Evolutionary conservation across 2,113 vertebrate species (phyloP).

Genomic region (Orthonyx spaldingii): DNA sequence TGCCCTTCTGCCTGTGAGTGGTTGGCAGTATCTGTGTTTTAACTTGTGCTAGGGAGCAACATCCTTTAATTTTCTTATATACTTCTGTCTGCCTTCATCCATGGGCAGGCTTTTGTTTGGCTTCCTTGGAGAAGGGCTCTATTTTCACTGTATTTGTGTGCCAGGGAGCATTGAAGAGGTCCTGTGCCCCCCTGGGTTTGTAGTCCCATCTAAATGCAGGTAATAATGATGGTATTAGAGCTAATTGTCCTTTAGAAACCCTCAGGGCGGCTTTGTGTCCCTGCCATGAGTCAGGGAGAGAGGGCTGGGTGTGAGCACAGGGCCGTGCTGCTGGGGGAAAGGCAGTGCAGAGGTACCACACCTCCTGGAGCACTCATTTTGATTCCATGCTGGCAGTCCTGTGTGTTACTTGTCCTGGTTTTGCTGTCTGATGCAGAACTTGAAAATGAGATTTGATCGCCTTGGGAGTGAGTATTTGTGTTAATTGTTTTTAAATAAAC

Average conservation of each 20-base stretch:
- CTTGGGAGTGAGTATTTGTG: background rate
- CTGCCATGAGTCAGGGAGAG: background rate
- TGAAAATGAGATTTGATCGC: slow-evolving; percentile 2
- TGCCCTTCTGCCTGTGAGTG: background rate
- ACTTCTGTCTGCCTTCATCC: background rate
- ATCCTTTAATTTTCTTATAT: background rate
- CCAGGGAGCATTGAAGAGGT: background rate
- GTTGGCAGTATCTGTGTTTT: background rate
- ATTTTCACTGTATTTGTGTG: background rate
- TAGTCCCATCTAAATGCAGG: background rate
- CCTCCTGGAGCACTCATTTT: background rate
- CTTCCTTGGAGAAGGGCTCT: background rate
- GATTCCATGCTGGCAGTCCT: background rate
- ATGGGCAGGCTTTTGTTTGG: background rate
- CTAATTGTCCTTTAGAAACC: background rate
- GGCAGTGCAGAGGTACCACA: background rate
- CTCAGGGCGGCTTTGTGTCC: background rate
- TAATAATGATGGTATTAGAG: background rate
- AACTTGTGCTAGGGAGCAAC: background rate
- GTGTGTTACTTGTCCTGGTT: background rate
- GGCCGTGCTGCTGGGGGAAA: background rate
- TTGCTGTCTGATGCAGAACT: background rate
- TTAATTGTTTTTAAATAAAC: background rate
- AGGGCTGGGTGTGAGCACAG: background rate
- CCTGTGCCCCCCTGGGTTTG: background rate